Evolutionary conservation across 2,113 vertebrate genomes (phyloP).

Genomic region (Dipodomys spectabilis): DNA sequence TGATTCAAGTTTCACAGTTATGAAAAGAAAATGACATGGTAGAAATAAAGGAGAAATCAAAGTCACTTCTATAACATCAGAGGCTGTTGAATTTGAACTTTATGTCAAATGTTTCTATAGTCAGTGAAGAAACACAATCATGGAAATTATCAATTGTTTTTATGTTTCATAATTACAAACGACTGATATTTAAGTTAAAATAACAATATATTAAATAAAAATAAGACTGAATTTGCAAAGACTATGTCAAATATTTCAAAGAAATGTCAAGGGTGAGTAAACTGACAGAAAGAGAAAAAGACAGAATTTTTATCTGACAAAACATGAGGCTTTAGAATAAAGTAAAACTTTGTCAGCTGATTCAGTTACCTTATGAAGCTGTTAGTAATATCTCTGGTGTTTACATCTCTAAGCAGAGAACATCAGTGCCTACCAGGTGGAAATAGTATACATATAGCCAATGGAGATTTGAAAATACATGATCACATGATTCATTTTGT

Average conservation of each 20-base stretch:
- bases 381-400: too few relatives aligned
- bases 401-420: too few relatives aligned
- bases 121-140: background rate
- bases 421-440: too few relatives aligned
- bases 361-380: too few relatives aligned
- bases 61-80: background rate
- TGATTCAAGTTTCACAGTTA: background rate
- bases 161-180: background rate
- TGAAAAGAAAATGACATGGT: background rate
- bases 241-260: background rate
- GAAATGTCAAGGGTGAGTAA: background rate
- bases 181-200: background rate
- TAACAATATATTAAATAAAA: background rate
- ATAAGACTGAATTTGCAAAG: background rate
- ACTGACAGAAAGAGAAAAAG: background rate
- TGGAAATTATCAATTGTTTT: background rate
- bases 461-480: background rate
- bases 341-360: too few relatives aligned
- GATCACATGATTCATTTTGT: background rate
- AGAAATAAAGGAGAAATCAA: background rate
- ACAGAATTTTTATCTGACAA: background rate
- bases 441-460: too few relatives aligned
- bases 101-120: background rate
- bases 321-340: background rate
- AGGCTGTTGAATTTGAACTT: background rate